Evolutionary conservation across 1,140 invertebrate genomes (phyloP).

Genomic region (Drosophila arawakana): DNA sequence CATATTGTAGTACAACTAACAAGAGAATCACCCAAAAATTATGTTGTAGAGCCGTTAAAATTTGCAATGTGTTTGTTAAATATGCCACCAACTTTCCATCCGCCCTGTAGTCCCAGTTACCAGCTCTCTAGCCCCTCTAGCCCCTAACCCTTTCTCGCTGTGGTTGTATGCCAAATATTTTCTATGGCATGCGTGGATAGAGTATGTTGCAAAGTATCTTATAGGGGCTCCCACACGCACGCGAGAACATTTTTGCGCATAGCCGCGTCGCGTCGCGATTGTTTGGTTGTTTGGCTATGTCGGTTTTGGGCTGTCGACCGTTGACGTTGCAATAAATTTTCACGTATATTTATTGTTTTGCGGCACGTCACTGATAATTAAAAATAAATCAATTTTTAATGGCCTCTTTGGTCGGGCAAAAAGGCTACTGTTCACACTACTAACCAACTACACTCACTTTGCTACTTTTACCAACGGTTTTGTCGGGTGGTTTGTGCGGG

Average conservation of each 20-base stretch:
- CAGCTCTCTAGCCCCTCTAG: not conserved
- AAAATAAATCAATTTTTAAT: slow-evolving; percentile 84
- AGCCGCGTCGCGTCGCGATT: slow-evolving; percentile 3
- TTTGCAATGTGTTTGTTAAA: slow-evolving; percentile 67
- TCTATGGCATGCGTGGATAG: slow-evolving; percentile 11
- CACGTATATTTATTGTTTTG: slow-evolving; percentile 80
- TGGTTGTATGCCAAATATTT: slow-evolving; percentile 65
- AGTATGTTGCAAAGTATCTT: slow-evolving; percentile 11
- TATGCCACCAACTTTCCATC: slow-evolving; percentile 34
- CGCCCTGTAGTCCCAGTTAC: not conserved
- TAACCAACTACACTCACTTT: not conserved
- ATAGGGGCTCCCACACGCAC: slow-evolving; percentile 48
- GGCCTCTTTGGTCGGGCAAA: slow-evolving; percentile 43
- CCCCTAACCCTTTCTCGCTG: not conserved
- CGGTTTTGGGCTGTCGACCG: slow-evolving; percentile 56
- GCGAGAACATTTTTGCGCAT: slow-evolving; percentile 20
- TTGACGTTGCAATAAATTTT: slow-evolving; percentile 80
- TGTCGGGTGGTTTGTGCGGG: slow-evolving; percentile 3
- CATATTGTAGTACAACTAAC: slow-evolving; percentile 17
- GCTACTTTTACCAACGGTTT: not conserved
- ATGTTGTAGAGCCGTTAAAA: slow-evolving; percentile 67
- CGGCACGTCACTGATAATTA: slow-evolving; percentile 82
- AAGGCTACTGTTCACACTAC: slow-evolving; percentile 11
- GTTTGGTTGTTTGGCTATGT: slow-evolving; percentile 33
- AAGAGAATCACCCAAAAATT: slow-evolving; percentile 42